phyloP scores from a whole-genome alignment of 2,888 invertebrate species.

The Osedax fenrisi region DNA sequence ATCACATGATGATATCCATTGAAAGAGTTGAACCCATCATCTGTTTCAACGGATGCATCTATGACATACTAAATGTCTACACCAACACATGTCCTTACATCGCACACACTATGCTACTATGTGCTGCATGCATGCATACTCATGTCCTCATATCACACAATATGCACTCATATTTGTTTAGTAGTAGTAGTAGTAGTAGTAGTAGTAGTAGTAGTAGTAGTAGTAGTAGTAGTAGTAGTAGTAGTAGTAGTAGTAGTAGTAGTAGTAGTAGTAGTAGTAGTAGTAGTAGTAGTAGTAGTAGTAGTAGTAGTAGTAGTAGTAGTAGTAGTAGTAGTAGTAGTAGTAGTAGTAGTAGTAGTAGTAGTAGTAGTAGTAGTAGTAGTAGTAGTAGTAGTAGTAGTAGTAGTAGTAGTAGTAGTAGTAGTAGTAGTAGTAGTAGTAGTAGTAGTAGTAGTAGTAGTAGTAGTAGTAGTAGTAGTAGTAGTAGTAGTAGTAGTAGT shows the following conservation, averaged over 20 bases:
- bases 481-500: slow-evolving; percentile 29
- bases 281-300: slow-evolving; percentile 29
- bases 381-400: slow-evolving; percentile 27
- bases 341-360: slow-evolving; percentile 28
- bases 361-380: slow-evolving; percentile 26
- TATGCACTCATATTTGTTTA: no score
- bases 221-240: slow-evolving; percentile 28
- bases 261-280: slow-evolving; percentile 29
- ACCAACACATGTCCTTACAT: no score
- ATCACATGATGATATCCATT: no score
- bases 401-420: slow-evolving; percentile 21
- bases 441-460: slow-evolving; percentile 28
- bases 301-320: slow-evolving; percentile 29
- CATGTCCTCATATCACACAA: no score
- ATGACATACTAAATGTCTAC: no score
- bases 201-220: slow-evolving; percentile 27
- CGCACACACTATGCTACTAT: no score
- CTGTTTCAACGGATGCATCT: no score
- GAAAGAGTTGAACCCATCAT: no score
- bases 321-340: slow-evolving; percentile 29
- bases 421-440: slow-evolving; percentile 28
- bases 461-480: slow-evolving; percentile 29
- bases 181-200: slow-evolving; percentile 23
- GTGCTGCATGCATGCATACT: no score
- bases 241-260: slow-evolving; percentile 29